Evolutionary conservation across 2,888 invertebrate genomes (phyloP).

Genomic region (Athripsodes cinereus): DNA sequence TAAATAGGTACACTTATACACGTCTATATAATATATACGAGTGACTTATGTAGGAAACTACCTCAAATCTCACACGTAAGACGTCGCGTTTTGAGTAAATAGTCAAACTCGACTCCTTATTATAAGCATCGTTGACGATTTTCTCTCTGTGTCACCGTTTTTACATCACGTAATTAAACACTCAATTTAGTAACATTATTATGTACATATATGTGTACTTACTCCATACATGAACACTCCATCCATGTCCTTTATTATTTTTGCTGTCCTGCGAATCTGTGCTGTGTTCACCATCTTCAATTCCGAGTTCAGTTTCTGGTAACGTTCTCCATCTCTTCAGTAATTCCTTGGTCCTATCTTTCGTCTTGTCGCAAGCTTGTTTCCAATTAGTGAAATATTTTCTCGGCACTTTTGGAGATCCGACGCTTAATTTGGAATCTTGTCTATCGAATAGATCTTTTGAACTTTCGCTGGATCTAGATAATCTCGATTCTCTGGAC

Average conservation of each 20-base stretch:
- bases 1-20: neutral
- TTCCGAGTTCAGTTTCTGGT: conserved; percentile 48
- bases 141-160: neutral
- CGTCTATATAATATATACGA: neutral
- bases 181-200: neutral
- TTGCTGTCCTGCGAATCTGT: conserved; percentile 35
- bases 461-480: conserved; percentile 37
- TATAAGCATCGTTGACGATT: too few species aligned
- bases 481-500: conserved; percentile 10
- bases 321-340: conserved; percentile 64
- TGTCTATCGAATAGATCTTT: conserved; percentile 46
- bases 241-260: conserved; percentile 51
- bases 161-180: neutral
- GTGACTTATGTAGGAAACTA: too few species aligned
- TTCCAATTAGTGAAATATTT: conserved; percentile 71
- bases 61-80: too few species aligned
- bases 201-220: conserved; percentile 34
- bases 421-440: conserved; percentile 39
- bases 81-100: too few species aligned
- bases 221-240: conserved; percentile 77
- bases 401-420: conserved; percentile 57
- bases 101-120: too few species aligned
- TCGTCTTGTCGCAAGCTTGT: conserved; percentile 69
- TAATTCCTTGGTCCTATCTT: conserved; percentile 67
- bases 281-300: conserved; percentile 39